phyloP scores from a whole-genome alignment of 2,113 vertebrate species.

The Manacus vitellinus region DNA sequence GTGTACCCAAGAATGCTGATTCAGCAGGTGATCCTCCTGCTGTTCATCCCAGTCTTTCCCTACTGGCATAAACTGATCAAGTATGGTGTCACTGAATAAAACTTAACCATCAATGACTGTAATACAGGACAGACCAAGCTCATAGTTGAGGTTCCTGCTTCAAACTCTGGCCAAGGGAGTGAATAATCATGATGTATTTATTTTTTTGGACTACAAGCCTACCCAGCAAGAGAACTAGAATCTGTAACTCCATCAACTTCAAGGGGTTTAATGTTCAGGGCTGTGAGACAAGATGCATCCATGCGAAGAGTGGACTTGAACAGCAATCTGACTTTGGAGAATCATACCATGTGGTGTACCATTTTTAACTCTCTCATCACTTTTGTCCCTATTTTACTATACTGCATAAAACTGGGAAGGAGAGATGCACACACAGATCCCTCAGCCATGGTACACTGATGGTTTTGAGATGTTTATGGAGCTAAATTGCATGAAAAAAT shows the following conservation, averaged over 20 bases:
- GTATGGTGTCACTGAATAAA: neutral
- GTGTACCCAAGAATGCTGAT: neutral
- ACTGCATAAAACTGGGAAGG: neutral
- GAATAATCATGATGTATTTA: neutral
- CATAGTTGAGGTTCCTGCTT: neutral
- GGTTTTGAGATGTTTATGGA: neutral
- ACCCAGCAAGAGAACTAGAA: neutral
- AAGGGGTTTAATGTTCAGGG: neutral
- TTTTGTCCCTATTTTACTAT: neutral
- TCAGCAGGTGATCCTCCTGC: neutral
- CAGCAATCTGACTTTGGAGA: neutral
- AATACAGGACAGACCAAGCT: neutral
- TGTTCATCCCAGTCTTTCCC: neutral
- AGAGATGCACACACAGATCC: neutral
- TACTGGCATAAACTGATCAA: neutral
- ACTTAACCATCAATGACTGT: neutral
- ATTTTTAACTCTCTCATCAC: neutral
- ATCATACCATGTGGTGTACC: accelerated
- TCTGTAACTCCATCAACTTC: neutral
- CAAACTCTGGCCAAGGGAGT: neutral
- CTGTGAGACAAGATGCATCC: neutral
- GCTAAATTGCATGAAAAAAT: neutral
- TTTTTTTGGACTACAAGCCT: neutral
- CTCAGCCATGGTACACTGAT: neutral
- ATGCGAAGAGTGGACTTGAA: neutral